phyloP scores from a whole-genome alignment of 2,888 invertebrate species.

The Nycteola revayana region DNA sequence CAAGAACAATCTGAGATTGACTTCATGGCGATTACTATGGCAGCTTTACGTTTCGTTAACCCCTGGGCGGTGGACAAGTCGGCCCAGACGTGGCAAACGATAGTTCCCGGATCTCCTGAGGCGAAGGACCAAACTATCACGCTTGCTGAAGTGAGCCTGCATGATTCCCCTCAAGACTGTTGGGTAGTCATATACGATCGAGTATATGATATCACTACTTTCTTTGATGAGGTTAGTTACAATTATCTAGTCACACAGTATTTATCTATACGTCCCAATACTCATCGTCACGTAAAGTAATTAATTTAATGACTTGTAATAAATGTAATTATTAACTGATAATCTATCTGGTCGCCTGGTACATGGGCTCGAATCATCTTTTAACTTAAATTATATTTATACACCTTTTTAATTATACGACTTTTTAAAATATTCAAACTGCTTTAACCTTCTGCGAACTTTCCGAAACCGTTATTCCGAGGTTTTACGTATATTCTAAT shows the following conservation, averaged over 20 bases:
- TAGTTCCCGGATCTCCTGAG: constrained; percentile 55
- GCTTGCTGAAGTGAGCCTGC: constrained; percentile 89
- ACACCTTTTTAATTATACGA: too few species aligned
- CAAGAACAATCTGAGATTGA: constrained; percentile 62
- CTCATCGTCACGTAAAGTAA: too few species aligned
- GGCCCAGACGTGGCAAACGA: constrained; percentile 46
- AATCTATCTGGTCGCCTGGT: too few species aligned
- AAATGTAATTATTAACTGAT: too few species aligned
- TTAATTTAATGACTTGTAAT: too few species aligned
- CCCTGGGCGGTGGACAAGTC: constrained; percentile 63
- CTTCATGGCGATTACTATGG: constrained; percentile 71
- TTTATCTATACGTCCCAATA: too few species aligned
- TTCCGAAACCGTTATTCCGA: too few species aligned
- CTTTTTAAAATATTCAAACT: too few species aligned
- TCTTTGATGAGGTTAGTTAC: constrained; percentile 84
- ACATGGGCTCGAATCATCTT: too few species aligned
- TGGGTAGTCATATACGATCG: constrained; percentile 95
- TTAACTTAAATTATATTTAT: too few species aligned
- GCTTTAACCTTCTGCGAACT: too few species aligned
- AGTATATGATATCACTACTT: constrained; percentile 91
- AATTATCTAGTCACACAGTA: too few species aligned
- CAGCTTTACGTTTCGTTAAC: constrained; percentile 70
- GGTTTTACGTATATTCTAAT: constrained; percentile 30
- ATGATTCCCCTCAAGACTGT: constrained; percentile 88
- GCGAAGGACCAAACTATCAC: constrained; percentile 78